phyloP scores from a whole-genome alignment of 2,113 vertebrate species.

The Erythrolamprus reginae region DNA sequence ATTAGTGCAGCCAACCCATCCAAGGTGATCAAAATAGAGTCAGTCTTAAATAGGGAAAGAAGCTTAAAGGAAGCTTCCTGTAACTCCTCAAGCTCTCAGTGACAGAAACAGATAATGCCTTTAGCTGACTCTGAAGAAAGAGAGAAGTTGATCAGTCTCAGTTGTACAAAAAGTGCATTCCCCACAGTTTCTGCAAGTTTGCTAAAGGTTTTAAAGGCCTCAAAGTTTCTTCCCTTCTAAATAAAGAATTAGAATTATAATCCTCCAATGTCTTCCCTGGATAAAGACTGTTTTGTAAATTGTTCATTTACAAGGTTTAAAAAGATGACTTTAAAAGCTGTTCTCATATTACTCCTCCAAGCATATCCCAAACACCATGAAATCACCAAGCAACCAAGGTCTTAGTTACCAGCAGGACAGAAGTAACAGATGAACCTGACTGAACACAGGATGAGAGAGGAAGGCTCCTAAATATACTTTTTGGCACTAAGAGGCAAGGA shows the following conservation, averaged over 20 bases:
- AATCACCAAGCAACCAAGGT: not conserved
- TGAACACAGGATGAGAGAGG: not conserved
- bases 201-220: not conserved
- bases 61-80: not conserved
- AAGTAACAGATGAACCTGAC: not conserved
- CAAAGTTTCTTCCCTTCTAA: not conserved
- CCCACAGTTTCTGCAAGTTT: not conserved
- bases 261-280: not conserved
- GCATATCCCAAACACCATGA: conserved; percentile 2
- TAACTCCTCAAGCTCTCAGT: not conserved
- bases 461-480: not conserved
- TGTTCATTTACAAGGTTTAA: conserved; percentile 4
- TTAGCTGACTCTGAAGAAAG: not conserved
- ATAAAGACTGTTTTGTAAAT: conserved; percentile 5
- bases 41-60: not conserved
- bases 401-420: accelerated
- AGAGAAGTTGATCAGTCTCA: not conserved
- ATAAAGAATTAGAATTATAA: conserved; percentile 7
- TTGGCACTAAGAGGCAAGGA: accelerated
- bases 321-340: not conserved
- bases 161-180: not conserved
- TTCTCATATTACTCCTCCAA: not conserved
- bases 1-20: not conserved
- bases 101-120: not conserved
- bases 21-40: not conserved